Evolutionary conservation across 1,140 invertebrate species (phyloP), one percentile per base, ranked within the genome.

Genomic region (Condylostylus longicornis): DNA sequence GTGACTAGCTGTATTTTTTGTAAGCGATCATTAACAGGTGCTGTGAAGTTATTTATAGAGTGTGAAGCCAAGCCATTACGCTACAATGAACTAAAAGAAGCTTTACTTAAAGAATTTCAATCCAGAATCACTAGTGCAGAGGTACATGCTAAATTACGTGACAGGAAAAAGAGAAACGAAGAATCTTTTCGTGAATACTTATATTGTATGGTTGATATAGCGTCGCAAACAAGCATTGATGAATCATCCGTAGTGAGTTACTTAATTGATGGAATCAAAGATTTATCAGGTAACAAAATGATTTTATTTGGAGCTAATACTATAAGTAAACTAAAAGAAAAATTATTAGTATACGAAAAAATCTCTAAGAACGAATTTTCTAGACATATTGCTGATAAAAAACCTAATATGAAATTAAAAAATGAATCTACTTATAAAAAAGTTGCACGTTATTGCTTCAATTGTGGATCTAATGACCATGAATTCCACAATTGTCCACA

Each of bases 191-290:
- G 37, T 2, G 40, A 43, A n/a, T 53, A 48, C 25, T 38, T 42
- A 10, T 52, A 48, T 18, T 15, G 28, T 6, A 52, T 53, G 45
- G 6, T 43, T 7, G 50, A 54, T 22, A 45, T 56, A 10, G 49
- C 50, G 8, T 21, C 45, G 5, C 49, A 50, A 32, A 49, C 39
- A 1, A 35, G 48, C 7, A 37, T 58, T 22, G 57, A 59, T 34
- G 41, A 47, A n/a, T 35, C 25, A 6, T 42, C 49, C 2, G 15
- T 54, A 12, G 50, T 60, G 5, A 51, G 19, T n/a, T 58, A 61
- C 33, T 50, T 58, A 6, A 55, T 61, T 13, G 49, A 58, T 33
- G 60, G 54, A 5, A 51, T 59, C 17, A 40, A 46, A 15, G 55
- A 57, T n/a, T 49, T 51, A 14, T 35, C 40, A n/a, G 40, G 34